phyloP scores from a whole-genome alignment of 1,140 invertebrate genomes.

The Drosophila sp. region DNA sequence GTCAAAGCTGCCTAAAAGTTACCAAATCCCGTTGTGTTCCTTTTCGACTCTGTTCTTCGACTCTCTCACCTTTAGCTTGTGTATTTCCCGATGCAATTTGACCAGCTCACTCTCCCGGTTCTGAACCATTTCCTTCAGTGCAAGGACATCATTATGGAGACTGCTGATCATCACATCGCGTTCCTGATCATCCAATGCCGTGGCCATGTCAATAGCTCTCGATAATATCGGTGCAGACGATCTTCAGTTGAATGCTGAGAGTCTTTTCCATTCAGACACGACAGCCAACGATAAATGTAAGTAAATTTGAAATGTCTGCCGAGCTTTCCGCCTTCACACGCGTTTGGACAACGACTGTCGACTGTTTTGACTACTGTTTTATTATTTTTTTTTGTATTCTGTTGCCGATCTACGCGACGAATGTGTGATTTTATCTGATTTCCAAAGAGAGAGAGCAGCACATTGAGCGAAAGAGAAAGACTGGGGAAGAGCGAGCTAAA shows the following conservation, averaged over 20 bases:
- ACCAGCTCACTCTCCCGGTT: constrained; percentile 64
- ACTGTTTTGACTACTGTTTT: constrained; percentile 17
- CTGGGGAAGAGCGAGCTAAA: constrained; percentile 18
- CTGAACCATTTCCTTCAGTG: constrained; percentile 63
- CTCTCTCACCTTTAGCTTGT: constrained; percentile 87
- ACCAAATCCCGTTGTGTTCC: not conserved
- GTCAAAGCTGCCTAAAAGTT: too few species aligned
- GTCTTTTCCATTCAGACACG: constrained; percentile 51
- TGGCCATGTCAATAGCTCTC: constrained; percentile 37
- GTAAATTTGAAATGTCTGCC: constrained; percentile 1
- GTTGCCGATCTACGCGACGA: constrained; percentile 63
- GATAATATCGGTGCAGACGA: constrained; percentile 4
- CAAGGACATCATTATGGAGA: constrained; percentile 53
- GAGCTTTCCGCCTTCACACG: constrained; percentile 48
- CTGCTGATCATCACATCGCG: constrained; percentile 51
- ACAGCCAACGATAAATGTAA: constrained; percentile 4
- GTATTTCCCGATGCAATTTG: constrained; percentile 87
- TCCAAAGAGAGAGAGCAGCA: constrained; percentile 23
- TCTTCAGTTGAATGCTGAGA: constrained; percentile 4
- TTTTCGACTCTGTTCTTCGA: not conserved
- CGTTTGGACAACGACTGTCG: constrained; percentile 62
- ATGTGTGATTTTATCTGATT: constrained; percentile 70
- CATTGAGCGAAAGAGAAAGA: constrained; percentile 8
- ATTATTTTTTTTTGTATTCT: not conserved
- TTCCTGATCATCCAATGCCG: constrained; percentile 45